These are phyloP conservation scores for Epicampocera succincta DNA, from an alignment of 2,888 invertebrate species.

Conservation along the genomic window DNA sequence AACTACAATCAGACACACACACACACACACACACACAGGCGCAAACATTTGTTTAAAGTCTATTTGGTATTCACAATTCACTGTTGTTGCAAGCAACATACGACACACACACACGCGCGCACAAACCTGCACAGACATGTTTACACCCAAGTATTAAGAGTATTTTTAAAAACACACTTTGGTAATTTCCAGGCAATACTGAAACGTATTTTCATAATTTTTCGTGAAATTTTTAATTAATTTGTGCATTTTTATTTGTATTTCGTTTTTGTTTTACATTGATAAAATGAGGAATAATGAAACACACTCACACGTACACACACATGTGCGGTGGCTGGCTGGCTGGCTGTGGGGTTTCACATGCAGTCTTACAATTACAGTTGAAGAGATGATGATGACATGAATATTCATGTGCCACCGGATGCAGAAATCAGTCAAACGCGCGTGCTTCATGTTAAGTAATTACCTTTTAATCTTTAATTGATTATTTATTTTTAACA, in stretches of 20 bases:
- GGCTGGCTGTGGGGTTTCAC: background rate
- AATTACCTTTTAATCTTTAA: slow-evolving; percentile 55
- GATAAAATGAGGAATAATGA: slow-evolving; percentile 23
- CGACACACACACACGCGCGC: background rate
- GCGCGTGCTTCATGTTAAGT: slow-evolving; percentile 46
- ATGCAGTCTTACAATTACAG: background rate
- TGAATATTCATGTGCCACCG: slow-evolving; percentile 46
- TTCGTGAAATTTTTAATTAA: slow-evolving; percentile 62
- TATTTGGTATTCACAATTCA: slow-evolving; percentile 40
- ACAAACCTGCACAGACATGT: background rate
- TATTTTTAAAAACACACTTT: slow-evolving; percentile 16
- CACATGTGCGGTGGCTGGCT: background rate
- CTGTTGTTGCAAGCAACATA: slow-evolving; percentile 10
- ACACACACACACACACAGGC: background rate
- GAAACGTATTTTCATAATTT: slow-evolving; percentile 44
- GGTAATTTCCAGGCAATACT: slow-evolving; percentile 25
- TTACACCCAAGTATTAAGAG: too few relatives aligned
- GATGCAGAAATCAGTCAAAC: slow-evolving; percentile 60
- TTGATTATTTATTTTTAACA: slow-evolving; percentile 31
- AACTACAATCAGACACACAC: background rate
- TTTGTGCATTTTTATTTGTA: slow-evolving; percentile 15
- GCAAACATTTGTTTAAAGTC: slow-evolving; percentile 7
- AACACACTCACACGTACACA: background rate
- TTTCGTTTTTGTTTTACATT: too few relatives aligned
- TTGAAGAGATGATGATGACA: slow-evolving; percentile 38